Evolutionary conservation across 2,888 invertebrate species (phyloP).

Genomic region (Geotrupes spiniger): DNA sequence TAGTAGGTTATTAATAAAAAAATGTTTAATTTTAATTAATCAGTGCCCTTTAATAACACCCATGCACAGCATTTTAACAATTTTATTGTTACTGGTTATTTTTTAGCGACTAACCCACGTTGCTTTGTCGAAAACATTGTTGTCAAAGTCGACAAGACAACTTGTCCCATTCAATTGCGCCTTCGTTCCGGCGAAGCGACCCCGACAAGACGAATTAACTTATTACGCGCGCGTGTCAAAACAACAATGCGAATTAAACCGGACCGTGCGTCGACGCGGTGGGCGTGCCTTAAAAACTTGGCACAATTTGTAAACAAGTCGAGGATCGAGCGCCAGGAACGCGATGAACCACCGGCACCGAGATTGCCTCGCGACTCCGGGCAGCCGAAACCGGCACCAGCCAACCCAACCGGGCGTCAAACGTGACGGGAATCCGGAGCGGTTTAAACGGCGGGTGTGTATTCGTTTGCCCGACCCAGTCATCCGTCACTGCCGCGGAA

Average conservation of each 20-base stretch:
- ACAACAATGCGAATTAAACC: conserved; percentile 1
- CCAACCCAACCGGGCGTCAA: conserved; percentile 9
- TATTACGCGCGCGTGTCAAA: neutral
- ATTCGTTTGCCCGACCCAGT: conserved; percentile 7
- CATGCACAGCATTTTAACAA: no score
- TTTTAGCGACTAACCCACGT: no score
- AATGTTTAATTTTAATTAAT: no score
- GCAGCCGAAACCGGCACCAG: conserved; percentile 11
- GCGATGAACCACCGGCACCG: neutral
- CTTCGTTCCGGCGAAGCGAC: no score
- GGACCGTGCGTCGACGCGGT: neutral
- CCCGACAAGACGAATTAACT: no score
- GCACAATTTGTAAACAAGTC: conserved; percentile 2
- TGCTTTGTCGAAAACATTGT: no score
- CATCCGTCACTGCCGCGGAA: conserved; percentile 15
- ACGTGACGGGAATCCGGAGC: conserved; percentile 14
- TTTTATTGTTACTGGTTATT: no score
- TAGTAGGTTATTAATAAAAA: no score
- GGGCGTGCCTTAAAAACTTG: neutral
- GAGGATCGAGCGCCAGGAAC: conserved; percentile 3
- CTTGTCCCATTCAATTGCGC: no score
- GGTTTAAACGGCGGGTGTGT: conserved; percentile 13
- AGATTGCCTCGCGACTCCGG: conserved; percentile 4
- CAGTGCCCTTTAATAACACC: no score
- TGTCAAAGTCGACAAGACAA: no score